phyloP scores from a whole-genome alignment of 2,113 vertebrate genomes.

The Tenebrosternarchus preto region DNA sequence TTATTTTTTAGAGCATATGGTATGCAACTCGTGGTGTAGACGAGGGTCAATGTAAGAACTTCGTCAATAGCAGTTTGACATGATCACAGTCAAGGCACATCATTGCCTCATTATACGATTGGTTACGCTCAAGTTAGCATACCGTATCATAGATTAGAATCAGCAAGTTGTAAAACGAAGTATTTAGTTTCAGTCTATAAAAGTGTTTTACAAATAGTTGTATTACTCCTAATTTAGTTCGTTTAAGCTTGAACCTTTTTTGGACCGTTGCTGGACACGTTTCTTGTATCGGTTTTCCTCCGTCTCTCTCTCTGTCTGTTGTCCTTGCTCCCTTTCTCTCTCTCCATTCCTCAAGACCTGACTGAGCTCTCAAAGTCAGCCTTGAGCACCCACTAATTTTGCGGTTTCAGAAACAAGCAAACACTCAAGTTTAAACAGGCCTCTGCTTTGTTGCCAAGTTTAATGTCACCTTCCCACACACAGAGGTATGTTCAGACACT shows the following conservation, averaged over 20 bases:
- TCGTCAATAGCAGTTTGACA: too few species aligned
- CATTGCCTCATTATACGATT: too few species aligned
- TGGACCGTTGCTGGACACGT: not conserved
- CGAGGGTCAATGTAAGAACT: not conserved
- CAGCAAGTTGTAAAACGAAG: too few species aligned
- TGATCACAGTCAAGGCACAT: too few species aligned
- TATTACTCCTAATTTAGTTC: not conserved
- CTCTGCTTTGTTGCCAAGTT: not conserved
- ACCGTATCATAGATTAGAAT: too few species aligned
- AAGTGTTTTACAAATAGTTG: not conserved
- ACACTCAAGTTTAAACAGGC: conserved; percentile 27
- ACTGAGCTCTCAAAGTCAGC: not conserved
- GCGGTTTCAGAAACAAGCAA: conserved; percentile 14
- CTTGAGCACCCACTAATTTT: conserved; percentile 18
- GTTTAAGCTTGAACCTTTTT: conserved; percentile 7
- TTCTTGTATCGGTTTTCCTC: not conserved
- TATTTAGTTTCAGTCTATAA: too few species aligned
- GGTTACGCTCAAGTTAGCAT: too few species aligned
- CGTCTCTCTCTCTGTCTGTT: not conserved
- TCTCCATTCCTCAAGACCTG: conserved; percentile 9
- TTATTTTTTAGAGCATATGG: too few species aligned
- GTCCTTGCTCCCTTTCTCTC: not conserved
- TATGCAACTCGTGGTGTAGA: not conserved
- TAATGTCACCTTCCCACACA: not conserved
- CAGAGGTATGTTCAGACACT: not conserved